A percentile compares a stretch with the other conserved stretches of the same genome.
Conservation (phyloP, 2,888 invertebrate species). For the Nesidiocoris tenuis region DNA sequence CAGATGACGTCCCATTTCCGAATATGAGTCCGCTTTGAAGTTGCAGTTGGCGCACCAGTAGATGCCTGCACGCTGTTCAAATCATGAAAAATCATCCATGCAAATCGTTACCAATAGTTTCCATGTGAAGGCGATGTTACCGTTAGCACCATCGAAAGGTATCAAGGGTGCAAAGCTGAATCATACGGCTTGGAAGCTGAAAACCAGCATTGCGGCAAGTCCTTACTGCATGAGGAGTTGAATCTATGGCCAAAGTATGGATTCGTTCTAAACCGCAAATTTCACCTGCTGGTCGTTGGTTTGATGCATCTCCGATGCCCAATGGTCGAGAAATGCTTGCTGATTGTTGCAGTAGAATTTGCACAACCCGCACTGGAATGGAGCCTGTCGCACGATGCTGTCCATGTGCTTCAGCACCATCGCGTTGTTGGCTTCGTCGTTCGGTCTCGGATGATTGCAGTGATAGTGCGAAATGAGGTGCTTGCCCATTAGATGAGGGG, state of each 20-base stretch:
- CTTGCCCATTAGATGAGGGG: slow-evolving; percentile 71
- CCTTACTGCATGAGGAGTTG: too few relatives aligned
- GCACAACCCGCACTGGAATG: slow-evolving; percentile 82
- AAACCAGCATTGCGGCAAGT: too few relatives aligned
- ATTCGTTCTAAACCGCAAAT: too few relatives aligned
- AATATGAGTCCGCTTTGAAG: slow-evolving; percentile 64
- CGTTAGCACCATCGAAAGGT: too few relatives aligned
- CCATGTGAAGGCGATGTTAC: too few relatives aligned
- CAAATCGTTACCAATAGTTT: background rate
- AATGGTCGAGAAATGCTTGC: slow-evolving; percentile 69
- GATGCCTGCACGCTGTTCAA: slow-evolving; percentile 56
- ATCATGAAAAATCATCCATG: slow-evolving; percentile 10
- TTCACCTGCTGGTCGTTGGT: slow-evolving; percentile 56
- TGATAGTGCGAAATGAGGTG: slow-evolving; percentile 85
- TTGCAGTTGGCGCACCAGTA: slow-evolving; percentile 76
- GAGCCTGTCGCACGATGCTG: slow-evolving; percentile 75
- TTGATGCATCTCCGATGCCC: slow-evolving; percentile 67
- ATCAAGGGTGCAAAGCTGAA: too few relatives aligned
- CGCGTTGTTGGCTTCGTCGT: slow-evolving; percentile 61
- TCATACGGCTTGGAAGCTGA: too few relatives aligned
- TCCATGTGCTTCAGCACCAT: slow-evolving; percentile 75
- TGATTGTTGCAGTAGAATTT: slow-evolving; percentile 80
- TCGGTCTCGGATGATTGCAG: slow-evolving; percentile 65
- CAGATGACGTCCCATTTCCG: slow-evolving; percentile 69
- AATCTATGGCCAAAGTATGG: too few relatives aligned